A percentile compares a stretch with the other conserved stretches of the same genome.
phyloP scores from a whole-genome alignment of 2,113 vertebrate genomes.

The Empidonax traillii region DNA sequence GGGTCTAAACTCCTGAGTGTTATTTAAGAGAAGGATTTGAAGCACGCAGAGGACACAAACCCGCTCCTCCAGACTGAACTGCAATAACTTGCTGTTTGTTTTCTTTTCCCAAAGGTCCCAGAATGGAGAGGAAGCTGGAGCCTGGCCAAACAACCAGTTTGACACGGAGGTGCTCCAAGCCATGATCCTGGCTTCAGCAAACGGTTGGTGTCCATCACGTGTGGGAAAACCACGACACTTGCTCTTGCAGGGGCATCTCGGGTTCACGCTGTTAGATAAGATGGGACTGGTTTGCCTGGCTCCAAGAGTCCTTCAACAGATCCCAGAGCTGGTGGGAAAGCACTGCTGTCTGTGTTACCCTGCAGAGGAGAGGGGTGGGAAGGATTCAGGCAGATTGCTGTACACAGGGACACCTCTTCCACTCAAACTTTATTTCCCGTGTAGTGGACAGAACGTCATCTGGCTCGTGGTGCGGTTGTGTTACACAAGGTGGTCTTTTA shows the following conservation, averaged over 20 bases:
- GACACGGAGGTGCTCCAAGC: slow-evolving; percentile 97
- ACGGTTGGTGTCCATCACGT: slow-evolving; percentile 76
- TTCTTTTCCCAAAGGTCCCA: slow-evolving; percentile 73
- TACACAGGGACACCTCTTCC: neutral
- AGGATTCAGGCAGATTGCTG: neutral
- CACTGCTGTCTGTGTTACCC: neutral
- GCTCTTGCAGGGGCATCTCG: fast-evolving
- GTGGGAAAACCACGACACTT: neutral
- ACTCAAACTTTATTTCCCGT: neutral
- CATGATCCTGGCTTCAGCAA: slow-evolving; percentile 94
- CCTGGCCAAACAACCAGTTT: slow-evolving; percentile 96
- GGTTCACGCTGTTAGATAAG: neutral
- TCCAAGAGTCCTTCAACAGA: neutral
- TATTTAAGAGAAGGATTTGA: neutral
- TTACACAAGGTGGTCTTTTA: neutral
- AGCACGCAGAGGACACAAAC: neutral
- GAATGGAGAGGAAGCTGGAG: slow-evolving; percentile 90
- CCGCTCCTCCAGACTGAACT: neutral
- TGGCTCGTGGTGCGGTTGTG: neutral
- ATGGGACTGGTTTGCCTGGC: neutral
- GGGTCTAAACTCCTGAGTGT: neutral
- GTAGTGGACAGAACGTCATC: fast-evolving
- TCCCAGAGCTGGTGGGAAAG: neutral
- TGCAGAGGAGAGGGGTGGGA: neutral
- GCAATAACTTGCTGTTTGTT: slow-evolving; percentile 1